Evolutionary conservation across 2,113 vertebrate genomes (phyloP).

Genomic region (Caranx melampygus): DNA sequence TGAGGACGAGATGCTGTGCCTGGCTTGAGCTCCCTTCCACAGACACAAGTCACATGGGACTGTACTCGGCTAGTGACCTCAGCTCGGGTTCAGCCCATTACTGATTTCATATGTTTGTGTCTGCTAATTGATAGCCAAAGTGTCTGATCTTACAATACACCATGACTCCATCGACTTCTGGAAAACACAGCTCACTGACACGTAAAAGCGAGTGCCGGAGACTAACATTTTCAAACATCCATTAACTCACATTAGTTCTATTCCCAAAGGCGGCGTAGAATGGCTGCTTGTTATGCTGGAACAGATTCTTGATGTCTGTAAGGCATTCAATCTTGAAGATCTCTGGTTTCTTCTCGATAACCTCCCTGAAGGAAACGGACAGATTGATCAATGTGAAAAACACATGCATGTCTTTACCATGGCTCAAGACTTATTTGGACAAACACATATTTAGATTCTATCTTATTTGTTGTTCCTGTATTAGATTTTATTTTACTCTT

Average conservation of each 20-base stretch:
- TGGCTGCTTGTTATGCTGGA: slow-evolving; percentile 91
- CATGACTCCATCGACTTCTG: slow-evolving; percentile 26
- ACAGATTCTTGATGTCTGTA: slow-evolving; percentile 98
- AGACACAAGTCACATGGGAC: slow-evolving; percentile 49
- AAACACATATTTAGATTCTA: not conserved
- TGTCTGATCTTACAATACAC: slow-evolving; percentile 25
- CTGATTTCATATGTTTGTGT: slow-evolving; percentile 61
- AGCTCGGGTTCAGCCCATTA: slow-evolving; percentile 56
- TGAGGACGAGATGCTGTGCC: slow-evolving; percentile 68
- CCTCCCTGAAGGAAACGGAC: slow-evolving; percentile 87
- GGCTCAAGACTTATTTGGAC: not conserved
- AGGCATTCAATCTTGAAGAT: slow-evolving; percentile 99
- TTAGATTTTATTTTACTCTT: too few relatives aligned
- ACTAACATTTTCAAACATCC: slow-evolving; percentile 61
- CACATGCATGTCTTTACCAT: not conserved
- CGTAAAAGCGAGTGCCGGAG: slow-evolving; percentile 5
- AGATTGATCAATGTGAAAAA: slow-evolving; percentile 34
- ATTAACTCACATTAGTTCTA: slow-evolving; percentile 88
- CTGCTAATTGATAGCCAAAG: slow-evolving; percentile 49
- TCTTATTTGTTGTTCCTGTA: too few relatives aligned
- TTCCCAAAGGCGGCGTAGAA: slow-evolving; percentile 99
- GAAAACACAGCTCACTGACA: slow-evolving; percentile 33
- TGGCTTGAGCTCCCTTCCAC: slow-evolving; percentile 47
- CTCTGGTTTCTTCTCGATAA: slow-evolving; percentile 99
- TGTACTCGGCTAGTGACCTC: slow-evolving; percentile 50